phyloP scores from a whole-genome alignment of 2,888 invertebrate species.

The Boloria euphrosyne region DNA sequence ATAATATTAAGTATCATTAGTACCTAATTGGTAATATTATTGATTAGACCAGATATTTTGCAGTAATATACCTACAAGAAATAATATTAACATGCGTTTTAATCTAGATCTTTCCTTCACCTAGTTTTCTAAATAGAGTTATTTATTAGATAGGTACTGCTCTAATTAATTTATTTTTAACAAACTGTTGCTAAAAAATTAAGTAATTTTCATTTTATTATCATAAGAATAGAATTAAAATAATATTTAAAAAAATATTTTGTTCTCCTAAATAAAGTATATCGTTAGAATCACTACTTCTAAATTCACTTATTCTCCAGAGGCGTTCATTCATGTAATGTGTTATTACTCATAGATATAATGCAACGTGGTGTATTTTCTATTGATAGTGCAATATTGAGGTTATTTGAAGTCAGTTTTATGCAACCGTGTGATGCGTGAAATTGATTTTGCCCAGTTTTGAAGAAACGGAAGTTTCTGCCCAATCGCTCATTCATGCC shows the following conservation, averaged over 20 bases:
- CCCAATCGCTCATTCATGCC: slow-evolving; percentile 59
- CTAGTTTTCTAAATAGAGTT: not conserved
- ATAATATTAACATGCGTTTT: slow-evolving; percentile 14
- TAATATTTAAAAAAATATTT: not conserved
- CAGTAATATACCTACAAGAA: slow-evolving; percentile 44
- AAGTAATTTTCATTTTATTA: not conserved
- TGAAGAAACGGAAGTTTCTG: slow-evolving; percentile 66
- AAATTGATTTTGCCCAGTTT: slow-evolving; percentile 69
- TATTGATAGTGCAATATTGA: slow-evolving; percentile 47
- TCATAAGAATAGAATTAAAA: not conserved
- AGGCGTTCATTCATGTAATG: slow-evolving; percentile 74
- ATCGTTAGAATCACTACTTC: slow-evolving; percentile 21
- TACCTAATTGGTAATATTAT: slow-evolving; percentile 54
- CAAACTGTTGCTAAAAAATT: not conserved
- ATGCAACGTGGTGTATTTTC: slow-evolving; percentile 50
- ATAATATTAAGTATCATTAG: slow-evolving; percentile 70
- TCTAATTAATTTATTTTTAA: not conserved
- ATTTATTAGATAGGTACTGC: not conserved
- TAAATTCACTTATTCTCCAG: slow-evolving; percentile 58
- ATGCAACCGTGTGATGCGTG: slow-evolving; percentile 75
- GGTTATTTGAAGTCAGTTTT: slow-evolving; percentile 69
- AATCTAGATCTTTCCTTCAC: slow-evolving; percentile 30
- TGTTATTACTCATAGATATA: slow-evolving; percentile 62
- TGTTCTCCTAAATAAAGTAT: not conserved
- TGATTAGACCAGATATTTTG: slow-evolving; percentile 54